A percentile compares a stretch with the other conserved stretches of the same genome.
Evolutionary conservation across 2,888 invertebrate species (phyloP).

Genomic region (Plagiodera versicolora): DNA sequence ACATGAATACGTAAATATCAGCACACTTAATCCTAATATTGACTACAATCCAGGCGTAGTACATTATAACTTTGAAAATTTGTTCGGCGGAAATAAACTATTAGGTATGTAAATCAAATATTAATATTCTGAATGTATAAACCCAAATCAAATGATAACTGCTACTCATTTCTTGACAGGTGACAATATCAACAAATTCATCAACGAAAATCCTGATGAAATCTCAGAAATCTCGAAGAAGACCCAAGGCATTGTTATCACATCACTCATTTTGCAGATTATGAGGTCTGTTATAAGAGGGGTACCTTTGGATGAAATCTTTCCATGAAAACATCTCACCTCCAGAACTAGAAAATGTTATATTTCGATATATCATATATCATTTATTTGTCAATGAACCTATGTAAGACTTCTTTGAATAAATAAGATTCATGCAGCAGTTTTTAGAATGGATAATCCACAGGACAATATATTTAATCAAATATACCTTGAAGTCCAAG

Average conservation of each 20-base stretch:
- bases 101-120: conserved; percentile 30
- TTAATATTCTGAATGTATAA: too few species aligned
- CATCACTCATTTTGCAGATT: conserved; percentile 19
- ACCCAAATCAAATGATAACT: too few species aligned
- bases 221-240: conserved; percentile 44
- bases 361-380: too few species aligned
- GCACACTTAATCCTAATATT: conserved; percentile 25
- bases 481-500: too few species aligned
- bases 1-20: conserved; percentile 36
- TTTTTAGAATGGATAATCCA: too few species aligned
- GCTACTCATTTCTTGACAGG: conserved; percentile 45
- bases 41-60: conserved; percentile 31
- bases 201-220: conserved; percentile 54
- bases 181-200: conserved; percentile 50
- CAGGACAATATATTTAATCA: too few species aligned
- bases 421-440: too few species aligned
- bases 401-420: too few species aligned
- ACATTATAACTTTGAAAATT: conserved; percentile 38
- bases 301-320: conserved; percentile 27
- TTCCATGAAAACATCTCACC: background rate
- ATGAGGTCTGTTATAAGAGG: conserved; percentile 19
- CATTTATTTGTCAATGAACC: too few species aligned
- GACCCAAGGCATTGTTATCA: conserved; percentile 20
- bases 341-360: too few species aligned
- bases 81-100: conserved; percentile 38